Evolutionary conservation across 2,113 vertebrate species (phyloP), one percentile per base, ranked within the genome.

Genomic region (Pagrus major): DNA sequence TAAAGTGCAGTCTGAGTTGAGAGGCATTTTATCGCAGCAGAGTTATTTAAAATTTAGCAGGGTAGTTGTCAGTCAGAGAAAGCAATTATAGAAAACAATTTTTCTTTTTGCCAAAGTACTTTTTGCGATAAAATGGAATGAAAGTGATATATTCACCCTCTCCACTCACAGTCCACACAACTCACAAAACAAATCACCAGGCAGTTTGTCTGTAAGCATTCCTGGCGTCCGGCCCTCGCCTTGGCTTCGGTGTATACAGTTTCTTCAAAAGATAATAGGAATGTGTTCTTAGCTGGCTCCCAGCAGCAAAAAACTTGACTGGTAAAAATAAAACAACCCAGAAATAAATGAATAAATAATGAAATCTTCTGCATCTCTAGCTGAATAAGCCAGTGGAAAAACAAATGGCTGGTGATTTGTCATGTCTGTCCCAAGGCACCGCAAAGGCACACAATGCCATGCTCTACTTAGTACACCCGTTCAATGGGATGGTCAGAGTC

Each of bases 321-420:
- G n/a, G n/a, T n/a, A n/a, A n/a, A n/a, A n/a, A n/a, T n/a, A n/a
- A 10, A 55, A 51, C 72, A 33, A 27, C 3, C 10, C 7, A 9
- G 20, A 54, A 20, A 75, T 14, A 51, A 47, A 78, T 58, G 39
- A 78, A 85, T 67, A 80, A 86, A 70, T 76, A 66, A 80, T 49
- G 8, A 59, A 78, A 72, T 54, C 4, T 29, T 71, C 11, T 56
- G 64, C 51, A 56, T 70, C 58, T 76, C 47, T 69, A 14, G 29
- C 51, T 55, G 59, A 61, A 67, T 46, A 49, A 81, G 31, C 47
- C 44, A 33, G 39, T 60, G 18, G 58, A 81, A 74, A 56, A 88
- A 85, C 70, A 83, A 80, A 87, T 80, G 76, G 76, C 88, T 23
- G 60, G 85, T 87, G 85, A 93, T 93, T 93, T 69, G 80, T 91